Percentiles rank a stretch among this genome's conserved stretches.
Conservation (phyloP, 2,113 vertebrate genomes). For the Perca schrenkii region DNA sequence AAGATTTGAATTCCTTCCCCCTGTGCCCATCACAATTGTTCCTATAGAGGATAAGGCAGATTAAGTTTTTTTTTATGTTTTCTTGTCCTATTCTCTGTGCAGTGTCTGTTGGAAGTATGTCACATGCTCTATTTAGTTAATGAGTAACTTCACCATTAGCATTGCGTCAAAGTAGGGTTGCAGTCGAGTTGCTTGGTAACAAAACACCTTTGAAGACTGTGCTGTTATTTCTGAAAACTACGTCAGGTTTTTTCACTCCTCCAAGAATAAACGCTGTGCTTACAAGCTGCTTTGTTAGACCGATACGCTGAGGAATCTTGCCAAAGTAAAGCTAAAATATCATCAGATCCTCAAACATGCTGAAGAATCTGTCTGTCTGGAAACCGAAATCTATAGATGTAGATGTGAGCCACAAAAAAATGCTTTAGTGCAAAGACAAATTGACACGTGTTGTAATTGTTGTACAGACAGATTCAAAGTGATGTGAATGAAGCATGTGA, state of each 20-base stretch:
- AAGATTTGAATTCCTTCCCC: slow-evolving; percentile 23
- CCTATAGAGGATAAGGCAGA: background rate
- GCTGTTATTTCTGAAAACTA: slow-evolving; percentile 84
- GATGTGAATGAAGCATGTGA: background rate
- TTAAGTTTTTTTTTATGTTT: background rate
- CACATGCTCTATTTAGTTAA: slow-evolving; percentile 46
- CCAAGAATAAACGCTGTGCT: slow-evolving; percentile 71
- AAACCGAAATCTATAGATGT: background rate
- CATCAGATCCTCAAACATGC: background rate
- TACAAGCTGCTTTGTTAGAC: slow-evolving; percentile 62
- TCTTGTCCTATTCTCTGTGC: background rate
- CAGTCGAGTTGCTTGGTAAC: slow-evolving; percentile 83
- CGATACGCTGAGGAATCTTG: slow-evolving; percentile 26
- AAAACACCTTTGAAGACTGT: slow-evolving; percentile 68
- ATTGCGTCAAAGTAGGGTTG: slow-evolving; percentile 64
- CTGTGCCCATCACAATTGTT: background rate
- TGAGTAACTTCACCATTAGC: slow-evolving; percentile 60
- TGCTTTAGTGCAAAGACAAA: background rate
- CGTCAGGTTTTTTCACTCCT: slow-evolving; percentile 83
- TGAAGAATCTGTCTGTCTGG: background rate
- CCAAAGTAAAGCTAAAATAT: slow-evolving; percentile 22
- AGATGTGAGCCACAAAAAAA: background rate
- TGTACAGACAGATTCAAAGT: slow-evolving; percentile 10
- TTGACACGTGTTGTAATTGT: slow-evolving; percentile 10
- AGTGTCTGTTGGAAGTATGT: slow-evolving; percentile 4